phyloP scores from a whole-genome alignment of 2,888 invertebrate genomes.

The Lycaena phlaeas region DNA sequence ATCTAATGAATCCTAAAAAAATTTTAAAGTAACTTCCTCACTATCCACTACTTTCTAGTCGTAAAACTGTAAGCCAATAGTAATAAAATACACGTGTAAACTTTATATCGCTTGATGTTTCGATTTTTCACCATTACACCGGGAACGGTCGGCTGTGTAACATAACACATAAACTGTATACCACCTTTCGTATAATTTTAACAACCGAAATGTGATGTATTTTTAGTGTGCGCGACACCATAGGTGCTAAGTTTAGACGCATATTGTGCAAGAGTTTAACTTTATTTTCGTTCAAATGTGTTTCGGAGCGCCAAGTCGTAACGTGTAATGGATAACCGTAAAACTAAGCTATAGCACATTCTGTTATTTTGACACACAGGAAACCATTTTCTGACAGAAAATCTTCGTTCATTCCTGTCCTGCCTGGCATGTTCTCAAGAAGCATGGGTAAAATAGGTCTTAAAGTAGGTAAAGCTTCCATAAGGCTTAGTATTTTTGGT shows the following conservation, averaged over 20 bases:
- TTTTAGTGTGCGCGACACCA: neutral
- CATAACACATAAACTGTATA: neutral
- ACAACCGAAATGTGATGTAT: neutral
- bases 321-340: constrained; percentile 1
- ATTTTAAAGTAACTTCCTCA: too few species aligned
- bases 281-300: constrained; percentile 4
- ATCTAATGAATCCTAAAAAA: too few species aligned
- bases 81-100: too few species aligned
- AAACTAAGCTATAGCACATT: neutral
- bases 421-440: too few species aligned
- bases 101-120: too few species aligned
- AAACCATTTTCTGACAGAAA: neutral
- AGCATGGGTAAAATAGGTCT: too few species aligned
- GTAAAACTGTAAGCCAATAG: too few species aligned
- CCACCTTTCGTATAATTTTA: neutral
- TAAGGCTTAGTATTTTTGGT: too few species aligned
- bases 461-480: too few species aligned
- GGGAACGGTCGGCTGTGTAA: neutral
- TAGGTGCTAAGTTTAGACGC: constrained; percentile 4
- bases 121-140: too few species aligned
- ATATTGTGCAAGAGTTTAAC: neutral
- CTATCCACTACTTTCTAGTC: too few species aligned
- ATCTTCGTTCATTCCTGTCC: too few species aligned
- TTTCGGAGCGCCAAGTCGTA: constrained; percentile 1
- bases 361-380: neutral